Evolutionary conservation across 1,140 invertebrate genomes (phyloP), one percentile per base, ranked within the genome.

Genomic region (Calliopsis andreniformis): DNA sequence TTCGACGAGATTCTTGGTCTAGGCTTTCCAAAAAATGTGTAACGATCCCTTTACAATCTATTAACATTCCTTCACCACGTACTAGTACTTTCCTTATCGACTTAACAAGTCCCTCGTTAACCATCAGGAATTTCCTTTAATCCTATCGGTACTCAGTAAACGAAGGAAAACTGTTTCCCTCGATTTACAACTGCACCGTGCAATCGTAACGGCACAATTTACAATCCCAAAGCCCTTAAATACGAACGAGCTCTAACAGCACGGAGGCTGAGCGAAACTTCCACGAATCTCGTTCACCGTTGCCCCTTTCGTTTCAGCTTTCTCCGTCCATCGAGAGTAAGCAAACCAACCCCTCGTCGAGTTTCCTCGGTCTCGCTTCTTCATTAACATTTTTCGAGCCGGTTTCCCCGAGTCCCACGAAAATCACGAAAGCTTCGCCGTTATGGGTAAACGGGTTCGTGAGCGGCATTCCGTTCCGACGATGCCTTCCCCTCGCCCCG

Each of bases 311-410:
- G 20, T 72, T 72, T 72, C 63, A 62, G 43, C 45, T 10, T 5
- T 10, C 45, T 8, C 20, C 18, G 6, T 8, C 49, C 43, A 7
- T 6, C 16, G 25, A 16, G 35, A 0, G 23, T 18, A 10, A 20
- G n/a, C 53, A 58, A 69, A 32, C 69, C 42, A 71, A 39, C 58
- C 43, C 30, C 18, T 30, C 49, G 51, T 72, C 69, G 69, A 72
- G 69, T 62, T 71, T 59, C 43, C 45, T n/a, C 20, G 18, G 32
- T 4, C 23, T 30, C 59, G 58, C 14, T 71, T 72, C 59, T 53
- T 42, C 20, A 64, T 72, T 72, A 72, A 23, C 69, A 72, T 72
- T 72, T 72, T 72, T 42, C 59, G 25, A 4, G 8, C 1, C 25
- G 23, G 56, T n/a, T 14, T 3, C 18, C 12, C n/a, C n/a, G 35